A percentile compares a stretch with the other conserved stretches of the same genome.
These are phyloP conservation scores for Xyrauchen texanus DNA, from an alignment of 2,113 vertebrate genomes.

Conservation along the genomic window DNA sequence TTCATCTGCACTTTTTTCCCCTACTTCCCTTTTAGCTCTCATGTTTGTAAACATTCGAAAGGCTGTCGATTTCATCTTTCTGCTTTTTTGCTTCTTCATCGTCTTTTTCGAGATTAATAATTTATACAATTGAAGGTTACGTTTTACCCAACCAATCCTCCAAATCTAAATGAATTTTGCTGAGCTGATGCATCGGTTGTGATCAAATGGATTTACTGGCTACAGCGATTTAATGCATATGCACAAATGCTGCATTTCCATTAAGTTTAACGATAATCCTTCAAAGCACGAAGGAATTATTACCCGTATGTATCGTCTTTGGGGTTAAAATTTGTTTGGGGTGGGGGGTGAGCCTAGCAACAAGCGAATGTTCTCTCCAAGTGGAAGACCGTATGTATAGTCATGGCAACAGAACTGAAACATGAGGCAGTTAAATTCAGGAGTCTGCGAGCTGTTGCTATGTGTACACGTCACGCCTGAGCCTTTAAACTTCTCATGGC, in stretches of 20 bases:
- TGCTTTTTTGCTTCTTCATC: not conserved
- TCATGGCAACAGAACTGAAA: constrained; percentile 33
- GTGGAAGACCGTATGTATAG: constrained; percentile 23
- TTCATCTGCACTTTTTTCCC: not conserved
- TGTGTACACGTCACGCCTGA: not conserved
- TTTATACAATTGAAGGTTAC: too few relatives aligned
- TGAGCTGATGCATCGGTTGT: not conserved
- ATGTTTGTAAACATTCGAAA: not conserved
- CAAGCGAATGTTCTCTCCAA: not conserved
- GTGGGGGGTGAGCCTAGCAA: not conserved
- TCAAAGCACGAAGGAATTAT: too few relatives aligned
- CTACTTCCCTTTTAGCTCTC: not conserved
- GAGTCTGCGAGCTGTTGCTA: constrained; percentile 33
- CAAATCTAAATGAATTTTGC: not conserved
- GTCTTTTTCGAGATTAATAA: too few relatives aligned
- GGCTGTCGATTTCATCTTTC: not conserved
- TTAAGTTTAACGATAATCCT: too few relatives aligned
- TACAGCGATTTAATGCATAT: too few relatives aligned
- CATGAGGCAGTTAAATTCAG: not conserved
- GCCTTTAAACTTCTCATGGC: constrained; percentile 1
- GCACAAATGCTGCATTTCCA: too few relatives aligned
- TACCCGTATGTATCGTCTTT: too few relatives aligned
- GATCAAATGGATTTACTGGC: not conserved
- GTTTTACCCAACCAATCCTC: too few relatives aligned
- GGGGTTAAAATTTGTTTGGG: not conserved